A percentile compares a stretch with the other conserved stretches of the same genome.
phyloP scores from a whole-genome alignment of 2,797 vertebrate species.

The Myotis vivesi region DNA sequence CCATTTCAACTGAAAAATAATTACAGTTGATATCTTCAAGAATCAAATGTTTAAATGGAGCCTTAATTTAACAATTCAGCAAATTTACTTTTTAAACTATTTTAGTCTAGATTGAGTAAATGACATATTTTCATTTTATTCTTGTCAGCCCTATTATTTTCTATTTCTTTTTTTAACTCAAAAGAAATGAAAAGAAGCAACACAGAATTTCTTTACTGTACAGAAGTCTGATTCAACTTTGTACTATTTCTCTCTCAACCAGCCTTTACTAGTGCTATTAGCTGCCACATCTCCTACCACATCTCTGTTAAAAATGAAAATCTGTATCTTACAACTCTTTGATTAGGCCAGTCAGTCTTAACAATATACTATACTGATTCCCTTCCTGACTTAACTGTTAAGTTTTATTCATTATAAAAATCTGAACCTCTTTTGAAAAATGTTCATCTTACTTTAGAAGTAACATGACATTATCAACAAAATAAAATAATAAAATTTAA shows the following conservation, averaged over 20 bases:
- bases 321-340: neutral
- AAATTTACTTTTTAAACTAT: constrained; percentile 31
- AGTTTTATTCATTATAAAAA: constrained; percentile 40
- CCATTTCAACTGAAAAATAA: neutral
- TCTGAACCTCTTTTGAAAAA: neutral
- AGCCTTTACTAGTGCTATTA: neutral
- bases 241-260: neutral
- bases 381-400: neutral
- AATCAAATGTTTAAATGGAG: neutral
- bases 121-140: neutral
- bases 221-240: neutral
- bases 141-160: neutral
- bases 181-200: neutral
- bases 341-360: neutral
- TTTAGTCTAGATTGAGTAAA: neutral
- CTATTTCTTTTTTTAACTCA: neutral
- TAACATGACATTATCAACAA: neutral
- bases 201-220: neutral
- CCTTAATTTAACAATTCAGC: neutral
- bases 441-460: neutral
- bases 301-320: constrained; percentile 18
- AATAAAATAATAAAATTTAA: neutral
- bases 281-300: neutral
- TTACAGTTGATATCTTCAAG: neutral
- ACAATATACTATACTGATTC: neutral